A percentile compares a stretch with the other conserved stretches of the same genome.
phyloP scores from a whole-genome alignment of 2,113 vertebrate genomes.

The Columba janthina region DNA sequence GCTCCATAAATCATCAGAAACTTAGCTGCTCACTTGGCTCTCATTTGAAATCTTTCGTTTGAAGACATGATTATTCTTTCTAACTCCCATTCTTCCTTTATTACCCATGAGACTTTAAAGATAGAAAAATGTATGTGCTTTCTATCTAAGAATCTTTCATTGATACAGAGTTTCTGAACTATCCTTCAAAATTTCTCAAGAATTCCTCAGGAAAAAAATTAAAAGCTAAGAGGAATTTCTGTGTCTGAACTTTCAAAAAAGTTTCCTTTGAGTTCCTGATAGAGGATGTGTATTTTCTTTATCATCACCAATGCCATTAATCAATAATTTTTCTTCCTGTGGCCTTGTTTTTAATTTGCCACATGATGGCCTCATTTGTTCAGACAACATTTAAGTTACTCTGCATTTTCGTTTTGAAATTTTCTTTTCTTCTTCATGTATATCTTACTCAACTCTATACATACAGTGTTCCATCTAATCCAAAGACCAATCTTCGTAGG shows the following conservation, averaged over 20 bases:
- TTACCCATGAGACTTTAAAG: background rate
- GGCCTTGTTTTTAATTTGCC: background rate
- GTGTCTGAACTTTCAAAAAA: background rate
- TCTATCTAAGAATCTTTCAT: background rate
- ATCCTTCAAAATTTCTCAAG: background rate
- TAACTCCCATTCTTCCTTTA: background rate
- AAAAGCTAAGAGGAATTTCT: background rate
- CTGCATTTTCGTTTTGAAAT: background rate
- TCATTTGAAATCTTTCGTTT: background rate
- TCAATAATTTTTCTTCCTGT: background rate
- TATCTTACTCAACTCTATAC: background rate
- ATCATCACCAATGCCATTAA: background rate
- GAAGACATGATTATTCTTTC: background rate
- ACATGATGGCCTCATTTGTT: constrained; percentile 38
- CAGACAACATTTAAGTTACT: background rate
- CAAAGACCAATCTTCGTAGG: background rate
- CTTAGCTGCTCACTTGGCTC: background rate
- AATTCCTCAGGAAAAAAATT: background rate
- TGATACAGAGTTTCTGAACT: background rate
- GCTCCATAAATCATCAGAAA: background rate
- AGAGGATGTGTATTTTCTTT: background rate
- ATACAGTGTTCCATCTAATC: background rate
- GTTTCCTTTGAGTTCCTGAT: background rate
- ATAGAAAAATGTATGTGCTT: background rate
- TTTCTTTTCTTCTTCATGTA: background rate